Evolutionary conservation across 92 coral and sea anemone species (phyloP).

Genomic region (Meandrina meandrites): DNA sequence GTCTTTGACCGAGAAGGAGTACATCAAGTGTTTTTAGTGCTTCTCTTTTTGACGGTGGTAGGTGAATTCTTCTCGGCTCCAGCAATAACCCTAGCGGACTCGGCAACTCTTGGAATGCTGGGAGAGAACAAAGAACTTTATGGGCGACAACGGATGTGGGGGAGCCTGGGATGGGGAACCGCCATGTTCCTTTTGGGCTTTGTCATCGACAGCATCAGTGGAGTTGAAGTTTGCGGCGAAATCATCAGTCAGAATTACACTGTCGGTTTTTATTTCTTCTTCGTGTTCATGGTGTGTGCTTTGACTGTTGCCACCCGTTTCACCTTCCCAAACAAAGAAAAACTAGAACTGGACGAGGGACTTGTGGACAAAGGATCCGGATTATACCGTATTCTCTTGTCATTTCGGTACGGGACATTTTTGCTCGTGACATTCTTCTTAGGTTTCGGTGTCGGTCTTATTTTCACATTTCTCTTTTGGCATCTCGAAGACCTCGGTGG

Average conservation of each 20-base stretch:
- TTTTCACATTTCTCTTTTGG: conserved; percentile 97
- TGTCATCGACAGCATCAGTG: conserved; percentile 89
- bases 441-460: conserved; percentile 95
- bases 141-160: conserved; percentile 97
- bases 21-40: conserved; percentile 94
- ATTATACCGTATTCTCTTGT: conserved; percentile 72
- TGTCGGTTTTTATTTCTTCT: conserved; percentile 93
- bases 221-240: conserved; percentile 98
- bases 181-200: conserved; percentile 97
- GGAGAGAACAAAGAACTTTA: conserved; percentile 96
- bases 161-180: conserved; percentile 98
- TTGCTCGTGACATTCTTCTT: conserved; percentile 89
- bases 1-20: conserved; percentile 98
- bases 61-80: conserved; percentile 99
- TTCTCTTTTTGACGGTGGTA: conserved; percentile 85
- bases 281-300: conserved; percentile 94
- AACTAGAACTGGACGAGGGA: conserved; percentile 32
- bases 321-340: conserved; percentile 72
- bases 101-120: conserved; percentile 95
- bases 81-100: conserved; percentile 95
- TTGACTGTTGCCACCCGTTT: conserved; percentile 97
- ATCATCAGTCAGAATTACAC: conserved; percentile 97
- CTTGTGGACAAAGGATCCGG: conserved; percentile 46
- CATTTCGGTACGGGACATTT: conserved; percentile 84
- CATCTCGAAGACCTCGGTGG: conserved; percentile 99